Evolutionary conservation across 2,113 vertebrate species (phyloP).

Genomic region (Apus apus): DNA sequence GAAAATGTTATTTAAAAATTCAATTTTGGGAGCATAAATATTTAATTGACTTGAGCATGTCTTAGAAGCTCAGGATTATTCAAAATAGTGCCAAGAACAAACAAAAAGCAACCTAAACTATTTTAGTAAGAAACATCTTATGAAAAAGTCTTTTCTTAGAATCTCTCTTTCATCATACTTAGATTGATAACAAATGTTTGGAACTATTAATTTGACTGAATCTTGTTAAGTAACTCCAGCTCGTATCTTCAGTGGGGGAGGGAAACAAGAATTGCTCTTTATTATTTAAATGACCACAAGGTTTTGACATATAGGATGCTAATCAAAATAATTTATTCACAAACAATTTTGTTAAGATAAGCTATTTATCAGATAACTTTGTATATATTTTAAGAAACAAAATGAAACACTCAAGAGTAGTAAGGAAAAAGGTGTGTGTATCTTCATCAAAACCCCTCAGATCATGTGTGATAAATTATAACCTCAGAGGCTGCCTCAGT

Average conservation of each 20-base stretch:
- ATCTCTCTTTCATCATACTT: background rate
- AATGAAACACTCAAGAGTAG: background rate
- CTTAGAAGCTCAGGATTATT: background rate
- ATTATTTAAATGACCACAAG: background rate
- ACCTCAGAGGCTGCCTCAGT: background rate
- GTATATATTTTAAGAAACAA: background rate
- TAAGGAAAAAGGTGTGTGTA: background rate
- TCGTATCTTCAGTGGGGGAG: background rate
- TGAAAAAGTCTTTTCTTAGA: background rate
- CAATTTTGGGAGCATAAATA: slow-evolving; percentile 9
- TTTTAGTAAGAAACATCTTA: background rate
- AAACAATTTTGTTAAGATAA: background rate
- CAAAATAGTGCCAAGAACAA: background rate
- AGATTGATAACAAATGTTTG: background rate
- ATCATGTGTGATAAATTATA: background rate
- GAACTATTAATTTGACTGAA: background rate
- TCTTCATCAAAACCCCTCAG: background rate
- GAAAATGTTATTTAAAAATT: background rate
- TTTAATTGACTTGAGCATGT: background rate
- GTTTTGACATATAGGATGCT: background rate
- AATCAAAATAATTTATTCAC: background rate
- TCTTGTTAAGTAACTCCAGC: background rate
- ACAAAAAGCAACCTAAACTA: background rate
- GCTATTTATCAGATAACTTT: background rate
- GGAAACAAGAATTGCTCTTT: background rate